These are phyloP conservation scores for Habrosyne pyritoides DNA, from an alignment of 2,888 invertebrate genomes.

Conservation along the genomic window DNA sequence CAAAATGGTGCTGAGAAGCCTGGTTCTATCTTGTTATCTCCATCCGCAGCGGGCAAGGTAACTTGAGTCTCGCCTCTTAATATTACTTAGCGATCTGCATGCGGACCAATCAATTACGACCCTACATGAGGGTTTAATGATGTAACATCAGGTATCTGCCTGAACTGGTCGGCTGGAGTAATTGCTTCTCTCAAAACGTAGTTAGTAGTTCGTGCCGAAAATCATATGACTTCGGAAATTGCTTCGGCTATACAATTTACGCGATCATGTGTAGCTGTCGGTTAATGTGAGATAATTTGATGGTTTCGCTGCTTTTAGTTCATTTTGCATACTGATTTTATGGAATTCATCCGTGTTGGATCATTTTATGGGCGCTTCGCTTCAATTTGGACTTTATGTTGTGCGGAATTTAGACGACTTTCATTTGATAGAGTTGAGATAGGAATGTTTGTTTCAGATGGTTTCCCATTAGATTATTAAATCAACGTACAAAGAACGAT, in stretches of 20 bases:
- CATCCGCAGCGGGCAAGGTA: constrained; percentile 6
- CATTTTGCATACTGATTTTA: constrained; percentile 6
- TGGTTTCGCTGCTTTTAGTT: background rate
- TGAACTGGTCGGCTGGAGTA: constrained; percentile 10
- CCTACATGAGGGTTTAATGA: constrained; percentile 1
- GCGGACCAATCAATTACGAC: constrained; percentile 4
- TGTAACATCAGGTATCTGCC: constrained; percentile 3
- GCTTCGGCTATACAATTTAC: constrained; percentile 11
- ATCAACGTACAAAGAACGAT: too few species aligned
- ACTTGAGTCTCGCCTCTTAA: constrained; percentile 9
- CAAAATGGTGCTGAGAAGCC: constrained; percentile 4
- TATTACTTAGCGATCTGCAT: constrained; percentile 6
- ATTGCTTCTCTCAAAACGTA: constrained; percentile 19
- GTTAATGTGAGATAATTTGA: constrained; percentile 8
- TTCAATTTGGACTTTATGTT: too few species aligned
- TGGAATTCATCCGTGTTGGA: background rate
- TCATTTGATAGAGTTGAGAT: too few species aligned
- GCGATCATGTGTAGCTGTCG: constrained; percentile 7
- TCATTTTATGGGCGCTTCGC: too few species aligned
- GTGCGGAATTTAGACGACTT: too few species aligned
- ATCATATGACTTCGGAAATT: constrained; percentile 12
- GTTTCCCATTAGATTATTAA: too few species aligned
- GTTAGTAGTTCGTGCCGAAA: constrained; percentile 18
- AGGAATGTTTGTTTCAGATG: too few species aligned
- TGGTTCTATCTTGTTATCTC: constrained; percentile 4